Conservation (phyloP, 2,888 invertebrate species). For the Ochropacha duplaris region DNA sequence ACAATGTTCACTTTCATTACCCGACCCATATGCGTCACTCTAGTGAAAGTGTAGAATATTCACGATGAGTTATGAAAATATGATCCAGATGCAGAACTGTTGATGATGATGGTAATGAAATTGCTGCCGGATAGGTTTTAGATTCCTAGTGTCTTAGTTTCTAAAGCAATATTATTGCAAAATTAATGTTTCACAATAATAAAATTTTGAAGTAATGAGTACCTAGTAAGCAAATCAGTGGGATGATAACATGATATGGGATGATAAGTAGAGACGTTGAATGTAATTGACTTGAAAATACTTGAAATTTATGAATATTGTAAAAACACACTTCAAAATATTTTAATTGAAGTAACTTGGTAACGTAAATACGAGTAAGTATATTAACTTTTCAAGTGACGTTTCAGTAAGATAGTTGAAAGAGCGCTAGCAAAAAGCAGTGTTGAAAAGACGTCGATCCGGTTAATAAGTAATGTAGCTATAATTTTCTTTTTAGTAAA, state of each 20-base stretch:
- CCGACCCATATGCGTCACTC: constrained; percentile 53
- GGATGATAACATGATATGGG: too few relatives aligned
- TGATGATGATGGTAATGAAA: constrained; percentile 5
- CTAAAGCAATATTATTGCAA: background rate
- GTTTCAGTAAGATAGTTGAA: too few relatives aligned
- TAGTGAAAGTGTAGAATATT: constrained; percentile 58
- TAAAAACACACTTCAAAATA: too few relatives aligned
- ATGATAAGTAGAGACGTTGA: too few relatives aligned
- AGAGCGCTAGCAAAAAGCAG: background rate
- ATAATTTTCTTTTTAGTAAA: constrained; percentile 21
- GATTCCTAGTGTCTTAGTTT: background rate
- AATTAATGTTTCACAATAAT: background rate
- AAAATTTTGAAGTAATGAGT: too few relatives aligned
- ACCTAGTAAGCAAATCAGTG: too few relatives aligned
- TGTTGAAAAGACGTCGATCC: background rate
- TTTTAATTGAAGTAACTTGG: too few relatives aligned
- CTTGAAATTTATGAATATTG: too few relatives aligned
- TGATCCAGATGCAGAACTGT: constrained; percentile 6
- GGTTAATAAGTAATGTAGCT: constrained; percentile 10
- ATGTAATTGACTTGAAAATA: too few relatives aligned
- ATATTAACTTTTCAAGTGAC: too few relatives aligned
- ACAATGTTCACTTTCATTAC: constrained; percentile 67
- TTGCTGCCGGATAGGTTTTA: background rate
- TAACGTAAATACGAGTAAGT: too few relatives aligned
- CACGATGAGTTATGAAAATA: constrained; percentile 11